Conservation (phyloP, 1,140 invertebrate species). For the Drosophila nannoptera region DNA sequence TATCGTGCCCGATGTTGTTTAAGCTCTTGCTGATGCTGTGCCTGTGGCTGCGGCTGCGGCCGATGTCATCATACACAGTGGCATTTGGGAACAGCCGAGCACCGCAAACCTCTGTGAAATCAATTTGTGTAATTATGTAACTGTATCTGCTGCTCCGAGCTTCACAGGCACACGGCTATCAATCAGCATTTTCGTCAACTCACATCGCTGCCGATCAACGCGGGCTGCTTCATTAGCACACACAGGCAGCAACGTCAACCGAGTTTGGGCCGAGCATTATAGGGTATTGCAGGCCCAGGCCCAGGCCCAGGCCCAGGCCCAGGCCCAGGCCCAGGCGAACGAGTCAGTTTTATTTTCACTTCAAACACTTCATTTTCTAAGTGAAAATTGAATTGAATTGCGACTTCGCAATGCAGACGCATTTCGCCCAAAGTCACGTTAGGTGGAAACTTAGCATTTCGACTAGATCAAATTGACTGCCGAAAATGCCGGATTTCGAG, state of each 20-base stretch:
- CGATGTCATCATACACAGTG: conserved; percentile 51
- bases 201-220: conserved; percentile 8
- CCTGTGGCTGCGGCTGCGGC: conserved; percentile 31
- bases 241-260: not conserved
- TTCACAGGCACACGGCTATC: conserved; percentile 19
- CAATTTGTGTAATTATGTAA: conserved; percentile 67
- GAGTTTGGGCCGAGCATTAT: too few relatives aligned
- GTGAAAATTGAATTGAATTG: too few relatives aligned
- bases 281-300: too few relatives aligned
- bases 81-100: conserved; percentile 52
- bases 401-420: too few relatives aligned
- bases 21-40: conserved; percentile 6
- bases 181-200: conserved; percentile 32
- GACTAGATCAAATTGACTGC: too few relatives aligned
- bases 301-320: too few relatives aligned
- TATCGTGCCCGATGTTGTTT: conserved; percentile 36
- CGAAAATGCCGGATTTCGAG: not conserved
- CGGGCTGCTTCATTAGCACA: conserved; percentile 30
- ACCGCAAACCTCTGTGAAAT: conserved; percentile 56
- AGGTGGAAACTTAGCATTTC: too few relatives aligned
- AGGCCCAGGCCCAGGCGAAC: too few relatives aligned
- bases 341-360: too few relatives aligned
- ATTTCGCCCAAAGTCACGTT: too few relatives aligned
- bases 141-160: conserved; percentile 44
- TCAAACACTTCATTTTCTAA: too few relatives aligned